phyloP scores from a whole-genome alignment of 2,113 vertebrate species.

The Propithecus coquereli region DNA sequence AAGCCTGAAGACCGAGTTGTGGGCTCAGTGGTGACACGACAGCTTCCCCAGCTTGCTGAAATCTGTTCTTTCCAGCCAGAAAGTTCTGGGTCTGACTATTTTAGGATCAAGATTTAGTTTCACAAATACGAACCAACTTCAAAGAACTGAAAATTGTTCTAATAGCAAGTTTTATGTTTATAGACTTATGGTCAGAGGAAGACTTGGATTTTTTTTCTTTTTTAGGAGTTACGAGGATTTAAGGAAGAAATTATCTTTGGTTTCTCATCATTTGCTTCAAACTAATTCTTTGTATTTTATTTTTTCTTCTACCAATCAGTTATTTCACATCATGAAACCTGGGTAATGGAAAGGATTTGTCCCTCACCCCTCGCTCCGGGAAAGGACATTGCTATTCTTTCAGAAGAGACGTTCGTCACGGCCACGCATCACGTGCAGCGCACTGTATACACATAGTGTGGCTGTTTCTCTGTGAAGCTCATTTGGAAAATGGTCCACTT shows the following conservation, averaged over 20 bases:
- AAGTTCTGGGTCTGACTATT: not conserved
- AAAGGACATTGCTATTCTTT: not conserved
- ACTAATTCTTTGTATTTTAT: not conserved
- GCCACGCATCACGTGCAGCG: accelerated
- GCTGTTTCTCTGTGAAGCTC: not conserved
- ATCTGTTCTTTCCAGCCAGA: too few species aligned
- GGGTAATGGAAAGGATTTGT: not conserved
- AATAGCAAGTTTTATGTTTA: not conserved
- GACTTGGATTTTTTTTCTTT: not conserved
- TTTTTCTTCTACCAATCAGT: not conserved
- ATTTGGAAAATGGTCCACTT: not conserved
- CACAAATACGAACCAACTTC: not conserved
- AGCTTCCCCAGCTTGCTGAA: not conserved
- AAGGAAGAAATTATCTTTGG: not conserved
- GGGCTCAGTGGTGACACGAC: accelerated
- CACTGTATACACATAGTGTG: not conserved
- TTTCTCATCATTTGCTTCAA: not conserved
- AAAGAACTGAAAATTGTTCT: not conserved
- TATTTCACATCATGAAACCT: not conserved
- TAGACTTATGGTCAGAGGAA: not conserved
- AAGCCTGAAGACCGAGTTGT: not conserved
- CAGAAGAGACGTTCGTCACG: accelerated
- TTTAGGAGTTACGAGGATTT: not conserved
- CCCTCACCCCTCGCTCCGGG: too few species aligned
- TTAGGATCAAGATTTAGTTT: not conserved